Evolutionary conservation across 2,888 invertebrate genomes (phyloP).

Genomic region (Aplocera efformata): DNA sequence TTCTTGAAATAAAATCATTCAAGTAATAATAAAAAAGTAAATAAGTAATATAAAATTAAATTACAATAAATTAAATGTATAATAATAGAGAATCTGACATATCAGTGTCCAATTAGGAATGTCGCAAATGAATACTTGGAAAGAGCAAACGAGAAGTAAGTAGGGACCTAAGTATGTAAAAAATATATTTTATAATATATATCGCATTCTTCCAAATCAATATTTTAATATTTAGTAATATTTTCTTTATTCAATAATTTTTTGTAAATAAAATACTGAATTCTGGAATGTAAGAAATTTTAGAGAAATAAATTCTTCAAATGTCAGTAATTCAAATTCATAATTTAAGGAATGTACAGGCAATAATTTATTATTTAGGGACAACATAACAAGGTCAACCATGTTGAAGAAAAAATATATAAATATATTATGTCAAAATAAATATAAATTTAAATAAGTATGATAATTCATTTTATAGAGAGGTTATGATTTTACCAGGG

Average conservation of each 20-base stretch:
- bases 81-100: background rate
- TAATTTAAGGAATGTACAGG: conserved; percentile 25
- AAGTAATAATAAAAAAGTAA: no score
- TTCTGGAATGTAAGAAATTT: conserved; percentile 50
- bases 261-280: conserved; percentile 40
- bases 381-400: no score
- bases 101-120: conserved; percentile 10
- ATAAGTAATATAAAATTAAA: background rate
- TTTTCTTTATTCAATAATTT: conserved; percentile 11
- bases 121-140: conserved; percentile 1
- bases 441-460: conserved; percentile 1
- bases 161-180: conserved; percentile 13
- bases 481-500: background rate
- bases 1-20: no score
- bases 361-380: no score
- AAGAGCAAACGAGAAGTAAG: background rate
- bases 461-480: background rate
- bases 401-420: background rate
- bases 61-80: no score
- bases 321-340: conserved; percentile 24
- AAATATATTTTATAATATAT: conserved; percentile 9
- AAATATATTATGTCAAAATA: conserved; percentile 1
- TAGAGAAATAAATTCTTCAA: conserved; percentile 22
- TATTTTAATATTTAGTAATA: conserved; percentile 1
- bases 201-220: no score